Percentiles rank a stretch among this genome's conserved stretches.
These are phyloP conservation scores for Lethenteron camtschaticum DNA, from an alignment of 2,113 vertebrate species.

Conservation along the genomic window DNA sequence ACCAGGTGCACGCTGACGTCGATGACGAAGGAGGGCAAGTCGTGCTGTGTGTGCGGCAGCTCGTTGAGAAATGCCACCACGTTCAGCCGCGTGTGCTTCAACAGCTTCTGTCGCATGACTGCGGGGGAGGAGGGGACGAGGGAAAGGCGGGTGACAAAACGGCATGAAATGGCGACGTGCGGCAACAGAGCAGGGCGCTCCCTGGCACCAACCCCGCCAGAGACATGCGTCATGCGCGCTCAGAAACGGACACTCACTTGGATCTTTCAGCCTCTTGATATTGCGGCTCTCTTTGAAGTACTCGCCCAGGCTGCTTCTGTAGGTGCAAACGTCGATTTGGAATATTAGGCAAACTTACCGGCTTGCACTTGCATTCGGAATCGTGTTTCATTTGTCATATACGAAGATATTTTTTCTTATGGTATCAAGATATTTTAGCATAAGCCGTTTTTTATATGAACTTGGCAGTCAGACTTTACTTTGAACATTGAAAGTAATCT, in stretches of 20 bases:
- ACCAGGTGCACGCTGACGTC: constrained; percentile 57
- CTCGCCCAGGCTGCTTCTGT: constrained; percentile 39
- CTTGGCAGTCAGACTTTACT: too few species aligned
- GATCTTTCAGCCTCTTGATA: constrained; percentile 49
- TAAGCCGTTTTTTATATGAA: too few species aligned
- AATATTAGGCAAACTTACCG: too few species aligned
- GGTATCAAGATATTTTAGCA: too few species aligned
- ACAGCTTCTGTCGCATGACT: constrained; percentile 37
- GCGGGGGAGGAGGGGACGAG: not conserved
- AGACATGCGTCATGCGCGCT: too few species aligned
- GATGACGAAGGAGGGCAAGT: constrained; percentile 41
- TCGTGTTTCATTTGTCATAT: too few species aligned
- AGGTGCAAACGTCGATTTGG: not conserved
- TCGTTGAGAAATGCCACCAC: constrained; percentile 65
- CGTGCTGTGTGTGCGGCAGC: constrained; percentile 59
- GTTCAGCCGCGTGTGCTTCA: constrained; percentile 51
- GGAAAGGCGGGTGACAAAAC: not conserved
- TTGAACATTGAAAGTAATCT: too few species aligned
- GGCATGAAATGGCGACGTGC: too few species aligned
- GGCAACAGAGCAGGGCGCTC: too few species aligned
- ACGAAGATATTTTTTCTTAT: too few species aligned
- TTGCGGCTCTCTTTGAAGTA: constrained; percentile 57
- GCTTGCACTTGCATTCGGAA: too few species aligned
- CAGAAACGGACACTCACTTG: constrained; percentile 27
- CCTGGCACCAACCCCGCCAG: too few species aligned